These are phyloP conservation scores for Sceloporus undulatus DNA, from an alignment of 2,113 vertebrate species.

Conservation along the genomic window DNA sequence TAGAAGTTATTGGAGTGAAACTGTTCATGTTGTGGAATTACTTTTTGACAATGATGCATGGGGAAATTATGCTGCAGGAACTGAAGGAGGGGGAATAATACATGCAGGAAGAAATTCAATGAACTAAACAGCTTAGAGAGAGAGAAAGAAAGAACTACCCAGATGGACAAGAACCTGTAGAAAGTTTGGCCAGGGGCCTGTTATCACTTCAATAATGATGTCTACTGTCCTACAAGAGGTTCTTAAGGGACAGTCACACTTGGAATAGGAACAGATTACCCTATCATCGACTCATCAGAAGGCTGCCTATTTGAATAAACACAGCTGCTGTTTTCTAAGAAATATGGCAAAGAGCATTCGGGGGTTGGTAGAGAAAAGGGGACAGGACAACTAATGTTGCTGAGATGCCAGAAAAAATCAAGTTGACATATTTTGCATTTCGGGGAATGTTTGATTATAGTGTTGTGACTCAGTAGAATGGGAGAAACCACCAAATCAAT, in stretches of 20 bases:
- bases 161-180: conserved; percentile 12
- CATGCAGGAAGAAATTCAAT: conserved; percentile 54
- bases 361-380: conserved; percentile 58
- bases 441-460: conserved; percentile 57
- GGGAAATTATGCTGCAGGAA: conserved; percentile 66
- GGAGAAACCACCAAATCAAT: conserved; percentile 23
- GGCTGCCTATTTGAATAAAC: conserved; percentile 79
- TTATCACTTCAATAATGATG: conserved; percentile 63
- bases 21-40: conserved; percentile 69
- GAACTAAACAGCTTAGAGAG: conserved; percentile 28
- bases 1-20: conserved; percentile 51
- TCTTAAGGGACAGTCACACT: conserved; percentile 76
- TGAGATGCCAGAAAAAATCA: conserved; percentile 70
- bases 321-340: conserved; percentile 87
- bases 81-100: conserved; percentile 35
- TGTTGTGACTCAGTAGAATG: conserved; percentile 56
- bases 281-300: conserved; percentile 81
- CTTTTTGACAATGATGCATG: conserved; percentile 76
- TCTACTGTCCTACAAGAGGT: conserved; percentile 58
- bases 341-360: conserved; percentile 79
- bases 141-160: conserved; percentile 50
- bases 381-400: conserved; percentile 76
- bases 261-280: conserved; percentile 80
- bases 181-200: conserved; percentile 67
- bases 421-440: conserved; percentile 63